Evolutionary conservation across 2,797 vertebrate genomes (phyloP), one percentile per base, ranked within the genome.

Genomic region (Macropus fuliginosus): DNA sequence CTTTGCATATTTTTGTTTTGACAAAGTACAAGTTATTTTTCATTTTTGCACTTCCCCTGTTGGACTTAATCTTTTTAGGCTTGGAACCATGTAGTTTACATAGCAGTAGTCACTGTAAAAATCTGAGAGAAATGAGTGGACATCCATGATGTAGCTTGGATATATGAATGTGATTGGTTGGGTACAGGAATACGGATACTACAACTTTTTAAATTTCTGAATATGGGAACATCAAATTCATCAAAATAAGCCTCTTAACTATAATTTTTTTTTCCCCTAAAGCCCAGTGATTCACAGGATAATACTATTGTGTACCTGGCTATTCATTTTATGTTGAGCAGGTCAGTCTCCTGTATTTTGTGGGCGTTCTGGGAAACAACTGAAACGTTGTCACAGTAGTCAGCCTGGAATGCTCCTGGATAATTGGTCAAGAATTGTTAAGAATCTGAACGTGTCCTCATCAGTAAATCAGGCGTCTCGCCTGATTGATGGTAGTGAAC

Each of bases 381-480:
- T 99, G 59, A 99, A 99, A 98, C 99, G 99, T 56, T 99, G 99
- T 91, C 99, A 99, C 96, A 99, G 98, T 97, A 99, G 98, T 94
- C 99, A 99, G 98, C 98, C 99, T 1, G 99, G 99, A 95, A 99
- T 99, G 99, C 98, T 99, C 94, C 99, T 99, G 12, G 99, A 99
- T 34, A 99, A 99, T 94, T 99, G 99, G 99, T 99, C 99, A 31
- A 99, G 99, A 34, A 99, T 99, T 93, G 99, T 99, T 94, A 99
- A 99, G 98, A 99, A 98, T 98, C 98, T 99, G 95, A 99, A 98
- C 0, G 99, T 99, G 29, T 99, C 99, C 0, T 99, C 99, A 0
- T 99, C 99, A 0, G 99, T 99, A 89, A 99, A 99, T 98, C 99
- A 99, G 98, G 99, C 99, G 3, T 99, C 99, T 0, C 99, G 99